phyloP scores from a whole-genome alignment of 2,888 invertebrate species.

The Hybos culiciformis region DNA sequence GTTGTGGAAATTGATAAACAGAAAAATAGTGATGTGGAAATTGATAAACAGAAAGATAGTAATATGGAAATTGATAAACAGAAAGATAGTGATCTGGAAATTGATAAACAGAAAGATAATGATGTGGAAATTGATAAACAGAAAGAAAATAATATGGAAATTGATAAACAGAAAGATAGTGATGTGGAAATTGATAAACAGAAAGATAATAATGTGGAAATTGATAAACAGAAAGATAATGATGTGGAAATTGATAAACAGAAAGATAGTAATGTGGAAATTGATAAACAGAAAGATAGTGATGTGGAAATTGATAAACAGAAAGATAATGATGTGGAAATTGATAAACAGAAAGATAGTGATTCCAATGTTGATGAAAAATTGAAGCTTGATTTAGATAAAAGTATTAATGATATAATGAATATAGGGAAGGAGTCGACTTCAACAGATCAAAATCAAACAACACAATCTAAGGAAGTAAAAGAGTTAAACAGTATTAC shows the following conservation, averaged over 20 bases:
- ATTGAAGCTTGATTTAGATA: slow-evolving; percentile 23
- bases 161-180: no score
- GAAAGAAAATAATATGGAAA: neutral
- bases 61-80: slow-evolving; percentile 14
- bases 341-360: no score
- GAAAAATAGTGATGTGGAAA: neutral
- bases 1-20: slow-evolving; percentile 14
- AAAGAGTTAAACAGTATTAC: no score
- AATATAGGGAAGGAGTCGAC: no score
- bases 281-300: no score
- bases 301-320: slow-evolving; percentile 14
- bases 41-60: no score
- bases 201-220: neutral
- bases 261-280: neutral
- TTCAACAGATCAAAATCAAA: slow-evolving; percentile 11
- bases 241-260: slow-evolving; percentile 14
- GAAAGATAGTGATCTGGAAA: neutral
- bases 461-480: neutral
- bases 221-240: no score
- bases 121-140: slow-evolving; percentile 14
- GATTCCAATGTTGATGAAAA: slow-evolving; percentile 23
- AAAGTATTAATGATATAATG: slow-evolving; percentile 28
- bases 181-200: slow-evolving; percentile 14
- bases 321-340: neutral
- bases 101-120: no score